Evolutionary conservation across 1,140 invertebrate genomes (phyloP), one percentile per base, ranked within the genome.

Genomic region (Diabrotica virgifera): DNA sequence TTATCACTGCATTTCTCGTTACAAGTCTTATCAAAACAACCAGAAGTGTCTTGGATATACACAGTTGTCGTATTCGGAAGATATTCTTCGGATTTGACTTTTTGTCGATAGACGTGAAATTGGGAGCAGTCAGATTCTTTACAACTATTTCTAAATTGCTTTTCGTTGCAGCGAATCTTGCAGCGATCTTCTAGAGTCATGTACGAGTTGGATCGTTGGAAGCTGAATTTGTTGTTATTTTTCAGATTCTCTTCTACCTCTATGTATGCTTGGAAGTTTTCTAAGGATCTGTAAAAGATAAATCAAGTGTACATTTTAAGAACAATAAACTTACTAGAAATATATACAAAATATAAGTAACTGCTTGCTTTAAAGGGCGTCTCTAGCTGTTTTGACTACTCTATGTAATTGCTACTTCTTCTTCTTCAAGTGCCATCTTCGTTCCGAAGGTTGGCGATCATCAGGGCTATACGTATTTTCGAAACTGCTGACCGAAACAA

Each of bases 1-100:
- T 65, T 78, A 73, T 60, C 78, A 73, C 5, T 78, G 51, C 78
- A 69, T 38, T 80, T 78, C 0, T 76, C 58, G 53, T 64, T 56
- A 36, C 62, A 65, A 8, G 57, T 57, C 38, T 63, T 59, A 51
- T 68, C 62, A 11, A 65, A 62, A 53, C 46, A 52, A 59, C 67
- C 62, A 40, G 57, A 67, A 55, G 62, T 56, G 61, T 74, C 70
- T 62, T 71, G 70, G 6, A 68, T 68, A 62, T 69, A 74, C 9
- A 62, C 66, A 1, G 57, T 62, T 36, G 63, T 67, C 7, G 61
- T 56, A 65, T 70, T 68, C 10, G 73, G 68, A 51, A 74, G 65
- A 68, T 71, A 72, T 66, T 72, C 69, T 9, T 71, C 68, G 5
- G 70, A 73, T 57, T 72, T 74, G 10, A 71, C 70, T 62, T 74